Conservation (phyloP, 1,140 invertebrate species). For the Bacillus rossius region DNA sequence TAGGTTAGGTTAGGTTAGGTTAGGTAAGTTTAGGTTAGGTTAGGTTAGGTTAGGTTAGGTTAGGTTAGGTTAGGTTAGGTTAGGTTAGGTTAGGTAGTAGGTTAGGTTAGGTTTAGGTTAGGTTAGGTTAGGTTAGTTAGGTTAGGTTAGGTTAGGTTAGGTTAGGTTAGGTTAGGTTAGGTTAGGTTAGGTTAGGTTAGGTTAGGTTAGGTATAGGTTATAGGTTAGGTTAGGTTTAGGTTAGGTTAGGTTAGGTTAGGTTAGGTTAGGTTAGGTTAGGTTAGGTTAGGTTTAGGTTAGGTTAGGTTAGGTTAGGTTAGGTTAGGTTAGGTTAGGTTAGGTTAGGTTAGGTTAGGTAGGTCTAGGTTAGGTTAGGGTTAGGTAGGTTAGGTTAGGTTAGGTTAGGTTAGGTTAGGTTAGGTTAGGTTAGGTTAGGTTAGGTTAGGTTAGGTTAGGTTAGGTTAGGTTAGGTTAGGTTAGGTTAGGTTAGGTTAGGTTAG, state of each 20-base stretch:
- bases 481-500: slow-evolving; percentile 15
- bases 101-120: slow-evolving; percentile 21
- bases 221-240: slow-evolving; percentile 30
- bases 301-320: slow-evolving; percentile 33
- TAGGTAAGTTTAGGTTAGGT: slow-evolving; percentile 31
- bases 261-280: too few relatives aligned
- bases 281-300: slow-evolving; percentile 26
- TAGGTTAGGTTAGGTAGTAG: too few relatives aligned
- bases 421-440: slow-evolving; percentile 6
- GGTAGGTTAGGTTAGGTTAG: slow-evolving; percentile 11
- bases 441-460: slow-evolving; percentile 7
- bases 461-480: slow-evolving; percentile 6
- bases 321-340: slow-evolving; percentile 33
- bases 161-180: slow-evolving; percentile 22
- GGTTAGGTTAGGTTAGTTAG: slow-evolving; percentile 30
- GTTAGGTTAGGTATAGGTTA: slow-evolving; percentile 29
- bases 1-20: slow-evolving; percentile 35
- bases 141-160: slow-evolving; percentile 23
- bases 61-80: too few relatives aligned
- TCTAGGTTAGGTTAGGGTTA: slow-evolving; percentile 23
- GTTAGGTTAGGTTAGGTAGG: slow-evolving; percentile 32
- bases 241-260: too few relatives aligned
- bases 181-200: slow-evolving; percentile 33
- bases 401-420: slow-evolving; percentile 6
- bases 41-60: slow-evolving; percentile 32